Base-by-base conservation (phyloP, 2,113 vertebrate species). In the Siniperca knerii region DNA sequence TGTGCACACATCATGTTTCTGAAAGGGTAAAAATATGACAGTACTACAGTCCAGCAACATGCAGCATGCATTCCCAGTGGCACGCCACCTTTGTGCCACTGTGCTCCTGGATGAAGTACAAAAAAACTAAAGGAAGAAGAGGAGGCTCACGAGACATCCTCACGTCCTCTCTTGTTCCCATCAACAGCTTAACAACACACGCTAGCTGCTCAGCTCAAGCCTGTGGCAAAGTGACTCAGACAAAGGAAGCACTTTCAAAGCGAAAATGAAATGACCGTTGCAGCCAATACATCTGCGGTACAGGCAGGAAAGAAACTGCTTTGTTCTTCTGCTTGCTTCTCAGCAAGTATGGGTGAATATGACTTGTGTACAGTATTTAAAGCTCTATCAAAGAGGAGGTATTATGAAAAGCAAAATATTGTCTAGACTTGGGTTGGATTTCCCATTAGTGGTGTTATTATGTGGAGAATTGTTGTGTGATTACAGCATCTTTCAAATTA, bases 141-240 rank as follows among this genome's bases (percentile, higher is more conserved):
- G 74, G 72, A 79, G 60, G 80, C 81, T 90, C 88, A 84, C 73
- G 55, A 73, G 33, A 86, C 84, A 4, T 79, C 89, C 89, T 86
- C 82, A 66, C 15, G 89, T 93, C 92, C 69, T 78, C 42, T 93
- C 85, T 40, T 2, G 75, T 94, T 94, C 77, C 77, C 83, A 42
- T 92, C 92, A 92, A 83, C 85, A 67, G 79, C 77, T 82, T 8
- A 42, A 83, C 75, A 75, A 81, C 86, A 86, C 75, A 84, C 37
- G 66, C 82, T 23, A 65, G 82, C 85, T 83, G 82, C 82, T 84
- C 80, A 3, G 60, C 77, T 79, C 42, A 16, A 67, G 82, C 84
- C 84, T 73, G 72, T 70, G 84, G 83, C 85, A 85, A 92, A 84
- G 86, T 76, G 79, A 90, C 82, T 85, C 83, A 81, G 66, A 90